phyloP scores from a whole-genome alignment of 2,888 invertebrate genomes.

The Sicus ferrugineus region DNA sequence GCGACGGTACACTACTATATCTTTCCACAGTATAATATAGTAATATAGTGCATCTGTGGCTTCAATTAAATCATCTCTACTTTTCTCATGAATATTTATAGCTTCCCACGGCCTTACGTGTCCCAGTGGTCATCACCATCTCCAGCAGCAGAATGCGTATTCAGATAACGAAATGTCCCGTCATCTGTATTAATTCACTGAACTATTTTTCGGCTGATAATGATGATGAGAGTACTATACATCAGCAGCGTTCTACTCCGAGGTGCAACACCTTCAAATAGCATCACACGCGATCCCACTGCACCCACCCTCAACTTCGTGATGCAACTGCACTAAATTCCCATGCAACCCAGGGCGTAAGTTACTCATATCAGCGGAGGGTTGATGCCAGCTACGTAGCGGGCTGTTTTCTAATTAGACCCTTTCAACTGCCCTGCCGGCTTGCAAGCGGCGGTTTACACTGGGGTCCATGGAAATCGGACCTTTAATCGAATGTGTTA shows the following conservation, averaged over 20 bases:
- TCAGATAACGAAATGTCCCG: conserved; percentile 26
- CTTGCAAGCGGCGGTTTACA: not conserved
- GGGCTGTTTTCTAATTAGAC: conserved; percentile 20
- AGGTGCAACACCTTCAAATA: not conserved
- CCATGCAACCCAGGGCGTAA: conserved; percentile 16
- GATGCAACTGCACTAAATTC: conserved; percentile 5
- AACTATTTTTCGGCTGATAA: no score
- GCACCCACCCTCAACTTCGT: conserved; percentile 13
- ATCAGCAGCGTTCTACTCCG: not conserved
- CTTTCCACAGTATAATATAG: not conserved
- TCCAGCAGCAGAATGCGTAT: not conserved
- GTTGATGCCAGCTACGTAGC: not conserved
- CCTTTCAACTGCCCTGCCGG: not conserved
- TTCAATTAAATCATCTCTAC: not conserved
- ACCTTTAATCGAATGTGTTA: conserved; percentile 4
- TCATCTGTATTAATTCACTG: conserved; percentile 33
- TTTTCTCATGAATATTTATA: conserved; percentile 2
- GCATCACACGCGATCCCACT: conserved; percentile 20
- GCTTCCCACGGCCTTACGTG: conserved; percentile 21
- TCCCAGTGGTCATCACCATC: not conserved
- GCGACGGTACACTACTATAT: not conserved
- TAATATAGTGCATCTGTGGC: not conserved
- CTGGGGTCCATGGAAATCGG: not conserved
- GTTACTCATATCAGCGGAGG: not conserved
- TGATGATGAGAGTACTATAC: no score